Evolutionary conservation across 2,888 invertebrate genomes (phyloP), one percentile per base, ranked within the genome.

Genomic region (Philhelius pedissequus): DNA sequence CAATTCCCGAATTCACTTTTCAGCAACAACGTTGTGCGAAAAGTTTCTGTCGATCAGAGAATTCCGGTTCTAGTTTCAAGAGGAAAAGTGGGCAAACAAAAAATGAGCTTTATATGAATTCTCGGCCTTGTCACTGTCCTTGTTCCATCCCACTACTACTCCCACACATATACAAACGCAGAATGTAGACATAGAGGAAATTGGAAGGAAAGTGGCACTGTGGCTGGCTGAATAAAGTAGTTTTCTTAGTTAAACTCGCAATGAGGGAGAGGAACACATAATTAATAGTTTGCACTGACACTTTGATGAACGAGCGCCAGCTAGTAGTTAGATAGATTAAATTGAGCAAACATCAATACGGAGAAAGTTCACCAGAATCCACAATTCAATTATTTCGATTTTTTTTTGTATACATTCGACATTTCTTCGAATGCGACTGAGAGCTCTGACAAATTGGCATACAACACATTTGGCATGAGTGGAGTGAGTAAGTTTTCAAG

Each of bases 251-350:
- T 76, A 56, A 54, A 60, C 60, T 48, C 27, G 15, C 68, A 77
- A 60, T 45, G 62, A 50, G 48, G 50, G 54, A 64, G 69, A 18
- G 35, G 69, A 50, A 62, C 68, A 50, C 62, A 60, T 64, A 75
- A 84, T 84, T 79, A 79, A 84, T 84, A 84, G 83, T 70, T 75
- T 84, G 52, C 69, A 64, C 64, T 84, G 83, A 75, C 83, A 75
- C 66, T 79, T 84, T 84, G 83, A 84, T 79, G 60, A 75, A 84
- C 79, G 79, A 79, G 50, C 48, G 32, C 69, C 11, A 13, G 32
- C 40, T 22, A 20, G 48, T n/a, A 25, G 32, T 56, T 32, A 62
- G 50, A 78, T 79, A 69, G 74, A 83, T 79, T 79, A 79, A 83
- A 79, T 83, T 74, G 69, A 78, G 71, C 77, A 78, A 69, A 62